Base-by-base conservation (phyloP, 1,140 invertebrate species). In the Formica selysi region DNA sequence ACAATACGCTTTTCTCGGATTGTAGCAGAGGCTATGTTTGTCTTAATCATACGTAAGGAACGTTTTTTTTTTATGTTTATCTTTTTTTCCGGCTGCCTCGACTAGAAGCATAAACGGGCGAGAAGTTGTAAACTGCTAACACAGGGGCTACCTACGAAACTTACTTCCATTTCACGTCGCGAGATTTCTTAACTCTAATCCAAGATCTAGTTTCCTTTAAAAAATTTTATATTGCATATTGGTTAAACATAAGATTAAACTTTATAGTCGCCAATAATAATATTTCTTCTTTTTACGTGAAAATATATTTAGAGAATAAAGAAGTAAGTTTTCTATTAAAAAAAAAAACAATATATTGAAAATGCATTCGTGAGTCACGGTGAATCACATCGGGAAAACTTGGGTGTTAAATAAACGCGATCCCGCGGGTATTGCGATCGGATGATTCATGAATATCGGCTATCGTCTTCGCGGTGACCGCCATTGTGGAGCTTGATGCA, bases 401-500 rank as follows among this genome's bases (percentile, higher is more conserved):
- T 59, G 32, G 16, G 19, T 61, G n/a, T 86, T 85, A 85, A 85
- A 87, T 86, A 85, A 87, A 81, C 1, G 41, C 48, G 73, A 29
- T 78, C 65, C 57, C 10, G 76, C 54, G 67, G 54, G 19, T 71
- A 61, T 68, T 68, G 51, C 65, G 76, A 86, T 80, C 65, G 76
- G 64, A 80, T 86, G 76, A 86, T 79, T 79, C 76, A 79, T 79
- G 84, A 86, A 79, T 86, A 80, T 86, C 76, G 84, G 76, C 48
- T 86, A 80, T 86, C 76, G 84, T 79, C 73, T 79, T 86, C 51
- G 84, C 51, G 84, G 78, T 86, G 76, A 83, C 79, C 57, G 79
- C 79, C 79, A 74, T 74, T 83, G 79, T 73, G 41, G 36, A 38
- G 68, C 54, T 62, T 62, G 79, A 74, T 83, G 79, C 68, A 83